A percentile compares a stretch with the other conserved stretches of the same genome.
These are phyloP conservation scores for Lycaon pictus DNA, from an alignment of 2,113 vertebrate species.

Conservation along the genomic window DNA sequence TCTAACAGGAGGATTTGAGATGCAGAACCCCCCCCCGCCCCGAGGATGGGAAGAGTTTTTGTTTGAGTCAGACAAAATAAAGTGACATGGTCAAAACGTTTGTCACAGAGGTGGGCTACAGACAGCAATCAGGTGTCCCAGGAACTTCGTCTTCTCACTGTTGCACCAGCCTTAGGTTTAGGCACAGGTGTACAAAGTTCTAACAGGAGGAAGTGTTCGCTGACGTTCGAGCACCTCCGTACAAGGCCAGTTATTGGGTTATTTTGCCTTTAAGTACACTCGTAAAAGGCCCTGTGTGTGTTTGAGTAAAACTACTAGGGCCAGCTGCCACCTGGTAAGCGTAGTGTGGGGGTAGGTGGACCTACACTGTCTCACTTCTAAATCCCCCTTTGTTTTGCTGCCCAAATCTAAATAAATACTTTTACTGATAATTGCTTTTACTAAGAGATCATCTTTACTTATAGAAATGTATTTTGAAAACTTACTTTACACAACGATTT, in stretches of 20 bases:
- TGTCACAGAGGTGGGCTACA: neutral
- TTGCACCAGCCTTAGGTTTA: neutral
- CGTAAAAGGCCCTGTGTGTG: constrained; percentile 41
- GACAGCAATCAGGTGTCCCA: neutral
- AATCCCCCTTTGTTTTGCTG: neutral
- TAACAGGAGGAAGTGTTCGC: neutral
- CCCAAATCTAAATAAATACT: constrained; percentile 20
- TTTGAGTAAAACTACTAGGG: neutral
- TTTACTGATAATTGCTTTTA: constrained; percentile 46
- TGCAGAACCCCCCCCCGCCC: neutral
- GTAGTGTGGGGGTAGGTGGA: rapidly evolving
- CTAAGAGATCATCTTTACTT: constrained; percentile 66
- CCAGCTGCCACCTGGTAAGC: too few relatives aligned
- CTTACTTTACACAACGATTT: constrained; percentile 68
- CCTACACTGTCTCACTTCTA: neutral
- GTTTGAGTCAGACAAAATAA: neutral
- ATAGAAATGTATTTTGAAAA: constrained; percentile 78
- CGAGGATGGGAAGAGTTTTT: neutral
- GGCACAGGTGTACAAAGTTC: neutral
- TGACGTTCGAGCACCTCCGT: neutral
- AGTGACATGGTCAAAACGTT: neutral
- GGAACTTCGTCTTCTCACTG: neutral
- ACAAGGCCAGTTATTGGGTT: neutral
- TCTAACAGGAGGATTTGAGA: neutral
- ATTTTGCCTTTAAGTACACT: constrained; percentile 43